phyloP scores from a whole-genome alignment of 2,888 invertebrate genomes.

The Crioceris asparagi region DNA sequence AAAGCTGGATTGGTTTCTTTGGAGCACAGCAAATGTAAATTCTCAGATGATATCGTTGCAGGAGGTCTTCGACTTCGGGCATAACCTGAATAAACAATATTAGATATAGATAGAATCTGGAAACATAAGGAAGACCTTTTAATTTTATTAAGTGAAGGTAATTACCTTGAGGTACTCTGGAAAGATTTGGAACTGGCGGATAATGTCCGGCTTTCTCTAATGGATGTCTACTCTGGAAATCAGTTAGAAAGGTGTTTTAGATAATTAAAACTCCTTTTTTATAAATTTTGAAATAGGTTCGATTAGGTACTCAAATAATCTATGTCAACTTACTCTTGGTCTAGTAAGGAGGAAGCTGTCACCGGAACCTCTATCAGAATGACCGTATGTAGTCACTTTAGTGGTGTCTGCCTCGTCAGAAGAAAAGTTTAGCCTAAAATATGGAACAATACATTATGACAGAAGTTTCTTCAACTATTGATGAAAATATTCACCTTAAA shows the following conservation, averaged over 20 bases:
- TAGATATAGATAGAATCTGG: neutral
- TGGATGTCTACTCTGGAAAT: conserved; percentile 17
- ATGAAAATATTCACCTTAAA: conserved; percentile 26
- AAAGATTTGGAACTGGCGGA: conserved; percentile 15
- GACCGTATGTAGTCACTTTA: conserved; percentile 9
- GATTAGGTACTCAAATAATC: conserved; percentile 1
- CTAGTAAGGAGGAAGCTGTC: conserved; percentile 14
- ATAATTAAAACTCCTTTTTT: neutral
- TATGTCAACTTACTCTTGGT: conserved; percentile 5
- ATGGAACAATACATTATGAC: conserved; percentile 1
- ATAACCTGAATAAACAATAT: conserved; percentile 13
- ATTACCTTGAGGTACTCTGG: conserved; percentile 16
- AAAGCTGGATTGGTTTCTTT: conserved; percentile 17
- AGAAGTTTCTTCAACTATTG: neutral
- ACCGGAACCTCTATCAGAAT: conserved; percentile 18
- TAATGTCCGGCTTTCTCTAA: conserved; percentile 15
- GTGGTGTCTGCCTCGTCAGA: conserved; percentile 12
- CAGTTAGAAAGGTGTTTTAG: neutral
- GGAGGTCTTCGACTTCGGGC: conserved; percentile 12
- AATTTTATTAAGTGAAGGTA: neutral
- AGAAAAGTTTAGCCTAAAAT: conserved; percentile 18
- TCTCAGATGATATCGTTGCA: conserved; percentile 17
- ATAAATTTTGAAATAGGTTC: neutral
- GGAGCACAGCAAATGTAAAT: conserved; percentile 18
- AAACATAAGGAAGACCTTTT: neutral